Percentiles rank a stretch among this genome's conserved stretches.
Evolutionary conservation across 2,113 vertebrate species (phyloP).

Genomic region (Ophiodon elongatus): DNA sequence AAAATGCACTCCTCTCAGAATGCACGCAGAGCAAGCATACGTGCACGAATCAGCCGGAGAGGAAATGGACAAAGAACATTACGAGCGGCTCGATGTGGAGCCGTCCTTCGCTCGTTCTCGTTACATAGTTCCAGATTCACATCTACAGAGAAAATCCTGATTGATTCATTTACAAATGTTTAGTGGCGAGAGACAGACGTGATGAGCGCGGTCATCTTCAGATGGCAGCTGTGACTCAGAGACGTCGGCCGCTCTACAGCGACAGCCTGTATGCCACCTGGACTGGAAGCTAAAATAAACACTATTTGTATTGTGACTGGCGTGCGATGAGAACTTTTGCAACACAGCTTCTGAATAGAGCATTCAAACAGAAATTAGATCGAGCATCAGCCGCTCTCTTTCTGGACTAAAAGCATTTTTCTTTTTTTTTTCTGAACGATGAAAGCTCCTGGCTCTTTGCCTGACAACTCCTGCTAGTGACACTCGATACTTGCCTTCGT

Average conservation of each 20-base stretch:
- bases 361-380: conserved; percentile 54
- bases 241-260: conserved; percentile 47
- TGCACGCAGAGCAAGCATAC: conserved; percentile 56
- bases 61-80: conserved; percentile 46
- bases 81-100: conserved; percentile 14
- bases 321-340: conserved; percentile 31
- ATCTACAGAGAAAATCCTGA: conserved; percentile 10
- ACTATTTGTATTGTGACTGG: conserved; percentile 39
- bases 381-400: conserved; percentile 27
- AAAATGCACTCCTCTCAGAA: conserved; percentile 62
- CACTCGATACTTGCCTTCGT: conserved; percentile 64
- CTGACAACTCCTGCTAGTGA: conserved; percentile 53
- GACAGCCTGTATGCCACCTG: conserved; percentile 69
- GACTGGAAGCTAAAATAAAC: conserved; percentile 68
- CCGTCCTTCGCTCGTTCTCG: neutral
- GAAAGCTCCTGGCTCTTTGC: conserved; percentile 48
- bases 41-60: conserved; percentile 9
- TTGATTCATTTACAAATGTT: conserved; percentile 44
- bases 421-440: conserved; percentile 45
- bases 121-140: conserved; percentile 3
- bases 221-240: conserved; percentile 70
- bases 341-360: conserved; percentile 52
- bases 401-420: conserved; percentile 55
- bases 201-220: conserved; percentile 39
- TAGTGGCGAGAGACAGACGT: conserved; percentile 42